These are phyloP conservation scores for Galemys pyrenaicus DNA, from an alignment of 2,113 vertebrate genomes.

Conservation along the genomic window DNA sequence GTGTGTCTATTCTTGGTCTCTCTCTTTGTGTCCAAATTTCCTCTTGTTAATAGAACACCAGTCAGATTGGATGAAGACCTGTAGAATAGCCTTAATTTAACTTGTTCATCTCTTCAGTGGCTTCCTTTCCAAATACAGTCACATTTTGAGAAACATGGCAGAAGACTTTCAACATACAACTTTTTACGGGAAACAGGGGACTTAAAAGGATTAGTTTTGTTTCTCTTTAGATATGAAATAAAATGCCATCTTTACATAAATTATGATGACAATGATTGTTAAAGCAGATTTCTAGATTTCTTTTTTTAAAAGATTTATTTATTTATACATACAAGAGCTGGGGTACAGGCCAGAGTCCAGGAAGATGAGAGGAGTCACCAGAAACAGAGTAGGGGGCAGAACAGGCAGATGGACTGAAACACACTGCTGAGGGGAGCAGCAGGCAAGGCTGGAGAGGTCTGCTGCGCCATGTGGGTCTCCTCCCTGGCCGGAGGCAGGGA, in stretches of 20 bases:
- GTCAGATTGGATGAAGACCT: neutral
- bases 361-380: too few relatives aligned
- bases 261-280: neutral
- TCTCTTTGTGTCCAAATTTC: neutral
- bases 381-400: too few relatives aligned
- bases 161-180: neutral
- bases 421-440: too few relatives aligned
- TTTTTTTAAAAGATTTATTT: too few relatives aligned
- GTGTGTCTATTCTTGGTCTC: fast-evolving
- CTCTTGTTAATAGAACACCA: neutral
- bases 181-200: neutral
- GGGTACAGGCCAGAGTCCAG: too few relatives aligned
- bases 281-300: neutral
- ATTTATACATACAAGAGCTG: too few relatives aligned
- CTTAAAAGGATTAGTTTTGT: neutral
- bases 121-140: neutral
- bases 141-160: neutral
- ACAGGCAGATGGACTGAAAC: too few relatives aligned
- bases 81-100: neutral
- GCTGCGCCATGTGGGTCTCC: too few relatives aligned
- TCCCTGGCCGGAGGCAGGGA: too few relatives aligned
- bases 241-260: neutral
- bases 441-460: too few relatives aligned
- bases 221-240: neutral
- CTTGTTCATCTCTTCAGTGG: neutral